A percentile compares a stretch with the other conserved stretches of the same genome.
Conservation (phyloP, 2,113 vertebrate species). For the Caranx ignobilis region DNA sequence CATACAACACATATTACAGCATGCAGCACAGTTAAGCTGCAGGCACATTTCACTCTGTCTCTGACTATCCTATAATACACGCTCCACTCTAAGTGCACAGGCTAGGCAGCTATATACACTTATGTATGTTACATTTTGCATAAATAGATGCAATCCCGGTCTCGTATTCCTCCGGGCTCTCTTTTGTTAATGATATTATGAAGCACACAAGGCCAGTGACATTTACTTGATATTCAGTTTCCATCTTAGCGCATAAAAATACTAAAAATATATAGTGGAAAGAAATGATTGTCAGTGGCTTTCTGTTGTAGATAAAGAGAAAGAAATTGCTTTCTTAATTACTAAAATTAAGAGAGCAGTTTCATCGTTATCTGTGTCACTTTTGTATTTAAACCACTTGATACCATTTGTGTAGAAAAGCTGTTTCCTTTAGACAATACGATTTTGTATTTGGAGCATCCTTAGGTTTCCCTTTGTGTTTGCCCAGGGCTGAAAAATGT, state of each 20-base stretch:
- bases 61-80: conserved; percentile 31
- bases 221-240: conserved; percentile 77
- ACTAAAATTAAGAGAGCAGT: neutral
- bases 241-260: conserved; percentile 52
- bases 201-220: conserved; percentile 72
- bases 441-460: neutral
- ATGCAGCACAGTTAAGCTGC: conserved; percentile 31
- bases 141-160: conserved; percentile 72
- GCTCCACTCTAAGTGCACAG: conserved; percentile 49
- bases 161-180: conserved; percentile 67
- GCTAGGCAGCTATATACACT: conserved; percentile 33
- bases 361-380: conserved; percentile 54
- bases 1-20: conserved; percentile 32
- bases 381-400: conserved; percentile 36
- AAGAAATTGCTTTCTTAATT: conserved; percentile 43
- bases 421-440: conserved; percentile 11
- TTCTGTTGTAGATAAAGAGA: conserved; percentile 32
- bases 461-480: neutral
- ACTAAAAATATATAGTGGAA: conserved; percentile 50
- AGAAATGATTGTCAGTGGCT: conserved; percentile 27
- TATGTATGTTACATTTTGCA: conserved; percentile 60
- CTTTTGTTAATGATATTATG: conserved; percentile 74
- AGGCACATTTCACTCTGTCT: conserved; percentile 44
- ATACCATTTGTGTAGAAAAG: conserved; percentile 16
- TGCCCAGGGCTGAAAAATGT: conserved; percentile 1